phyloP scores from a whole-genome alignment of 2,797 vertebrate species.

The Phylloscopus collybita region DNA sequence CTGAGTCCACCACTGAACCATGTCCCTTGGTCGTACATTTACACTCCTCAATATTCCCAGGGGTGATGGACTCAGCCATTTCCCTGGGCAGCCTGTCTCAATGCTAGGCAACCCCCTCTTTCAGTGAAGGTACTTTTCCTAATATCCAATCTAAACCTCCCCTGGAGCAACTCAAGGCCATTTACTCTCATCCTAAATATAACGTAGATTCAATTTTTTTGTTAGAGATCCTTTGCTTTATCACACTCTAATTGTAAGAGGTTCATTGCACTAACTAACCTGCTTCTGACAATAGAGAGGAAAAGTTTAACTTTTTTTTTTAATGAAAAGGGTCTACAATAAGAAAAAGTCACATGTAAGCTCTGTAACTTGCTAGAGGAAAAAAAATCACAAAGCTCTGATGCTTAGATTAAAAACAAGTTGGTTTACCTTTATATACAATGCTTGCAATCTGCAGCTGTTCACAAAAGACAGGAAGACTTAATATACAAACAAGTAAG shows the following conservation, averaged over 20 bases:
- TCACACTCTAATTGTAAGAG: background rate
- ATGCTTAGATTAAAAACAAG: constrained; percentile 47
- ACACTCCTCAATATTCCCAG: background rate
- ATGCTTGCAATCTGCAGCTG: constrained; percentile 39
- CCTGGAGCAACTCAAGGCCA: background rate
- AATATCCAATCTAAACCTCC: background rate
- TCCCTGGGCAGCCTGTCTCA: background rate
- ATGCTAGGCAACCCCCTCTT: background rate
- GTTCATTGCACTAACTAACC: background rate
- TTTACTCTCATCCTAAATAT: background rate
- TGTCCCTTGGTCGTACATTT: background rate
- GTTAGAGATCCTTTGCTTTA: background rate
- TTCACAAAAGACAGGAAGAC: constrained; percentile 35
- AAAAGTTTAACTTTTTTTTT: background rate
- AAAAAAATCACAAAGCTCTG: background rate
- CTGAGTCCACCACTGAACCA: background rate
- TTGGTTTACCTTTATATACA: background rate
- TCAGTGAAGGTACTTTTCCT: background rate
- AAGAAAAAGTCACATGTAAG: background rate
- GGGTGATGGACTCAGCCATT: background rate
- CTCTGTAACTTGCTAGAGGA: background rate
- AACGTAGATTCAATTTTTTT: background rate
- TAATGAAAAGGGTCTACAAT: background rate
- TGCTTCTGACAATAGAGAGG: background rate
- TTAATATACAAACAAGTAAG: background rate